These are phyloP conservation scores for Alcis repandata DNA, from an alignment of 2,888 invertebrate genomes.

Conservation along the genomic window DNA sequence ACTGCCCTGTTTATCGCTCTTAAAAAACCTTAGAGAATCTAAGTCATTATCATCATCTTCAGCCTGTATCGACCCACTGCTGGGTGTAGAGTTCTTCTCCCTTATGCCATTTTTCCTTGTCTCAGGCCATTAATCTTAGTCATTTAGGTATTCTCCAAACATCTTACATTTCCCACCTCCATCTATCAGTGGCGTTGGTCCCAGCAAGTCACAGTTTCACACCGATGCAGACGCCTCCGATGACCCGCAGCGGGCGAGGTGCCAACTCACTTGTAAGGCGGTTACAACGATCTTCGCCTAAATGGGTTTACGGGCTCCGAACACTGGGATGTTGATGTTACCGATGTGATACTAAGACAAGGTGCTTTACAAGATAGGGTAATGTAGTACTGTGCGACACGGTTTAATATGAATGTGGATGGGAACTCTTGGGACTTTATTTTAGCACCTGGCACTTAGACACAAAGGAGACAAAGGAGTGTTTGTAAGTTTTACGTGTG, in stretches of 20 bases:
- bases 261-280: slow-evolving; percentile 29
- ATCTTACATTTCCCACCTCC: neutral
- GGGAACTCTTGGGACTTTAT: too few species aligned
- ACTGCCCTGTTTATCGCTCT: too few species aligned
- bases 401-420: neutral
- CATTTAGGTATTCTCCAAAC: too few species aligned
- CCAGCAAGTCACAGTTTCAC: neutral
- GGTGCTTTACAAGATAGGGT: neutral
- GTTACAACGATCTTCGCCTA: slow-evolving; percentile 13
- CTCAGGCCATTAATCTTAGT: too few species aligned
- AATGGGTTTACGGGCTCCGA: neutral
- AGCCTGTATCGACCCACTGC: too few species aligned
- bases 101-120: too few species aligned
- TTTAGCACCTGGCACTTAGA: too few species aligned
- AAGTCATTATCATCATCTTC: too few species aligned
- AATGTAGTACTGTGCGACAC: neutral
- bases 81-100: too few species aligned
- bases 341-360: slow-evolving; percentile 1
- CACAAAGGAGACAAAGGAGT: too few species aligned
- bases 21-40: too few species aligned
- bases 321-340: slow-evolving; percentile 2
- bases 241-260: slow-evolving; percentile 16
- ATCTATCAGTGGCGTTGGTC: neutral
- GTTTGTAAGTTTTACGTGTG: too few species aligned
- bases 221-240: neutral